Evolutionary conservation across 2,888 invertebrate genomes (phyloP), one percentile per base, ranked within the genome.

Genomic region (Drosophila tanythrix): DNA sequence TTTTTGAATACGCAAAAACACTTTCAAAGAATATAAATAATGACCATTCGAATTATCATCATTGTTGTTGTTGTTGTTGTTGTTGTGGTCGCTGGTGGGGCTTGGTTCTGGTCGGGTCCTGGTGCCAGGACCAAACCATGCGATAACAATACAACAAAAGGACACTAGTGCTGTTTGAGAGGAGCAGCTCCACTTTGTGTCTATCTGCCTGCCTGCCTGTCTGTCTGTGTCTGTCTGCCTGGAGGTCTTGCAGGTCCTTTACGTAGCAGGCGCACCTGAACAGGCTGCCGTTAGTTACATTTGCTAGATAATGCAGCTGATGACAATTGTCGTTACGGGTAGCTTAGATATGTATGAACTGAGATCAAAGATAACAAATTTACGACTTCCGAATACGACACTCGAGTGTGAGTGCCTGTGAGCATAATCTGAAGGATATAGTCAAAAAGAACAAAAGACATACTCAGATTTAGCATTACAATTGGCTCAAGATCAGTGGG

Each of bases 11-110:
- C 91, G 76, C 84, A 90, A 89, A 89, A 91, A 90, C 91, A 91
- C 91, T 91, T 88, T 90, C 85, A 86, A 90, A 91, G 92, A 91
- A 92, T 92, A 92, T 92, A 92, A 92, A 92, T 92, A 92, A 92
- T 92, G 92, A 89, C 91, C 84, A 91, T 88, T 91, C 86, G 91
- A 91, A 91, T 92, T 91, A 92, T 91, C 91, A 91, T 85, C 68
- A 72, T 50, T 50, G 51, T 51, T 58, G 52, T 33, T 59, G 50
- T 7, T 51, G 68, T 36, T 68, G 57, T n/a, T 73, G 48, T 27
- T 71, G 56, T 21, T 72, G 63, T 33, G 65, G 62, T 36, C 53
- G 53, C 40, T 51, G 43, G 21, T 43, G 21, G 11, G 11, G 5
- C 43, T 43, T 21, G 21, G 43, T 51, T 40, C 36, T 15, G 36